phyloP scores from a whole-genome alignment of 2,797 vertebrate species.

The Phoxinus dragarum region DNA sequence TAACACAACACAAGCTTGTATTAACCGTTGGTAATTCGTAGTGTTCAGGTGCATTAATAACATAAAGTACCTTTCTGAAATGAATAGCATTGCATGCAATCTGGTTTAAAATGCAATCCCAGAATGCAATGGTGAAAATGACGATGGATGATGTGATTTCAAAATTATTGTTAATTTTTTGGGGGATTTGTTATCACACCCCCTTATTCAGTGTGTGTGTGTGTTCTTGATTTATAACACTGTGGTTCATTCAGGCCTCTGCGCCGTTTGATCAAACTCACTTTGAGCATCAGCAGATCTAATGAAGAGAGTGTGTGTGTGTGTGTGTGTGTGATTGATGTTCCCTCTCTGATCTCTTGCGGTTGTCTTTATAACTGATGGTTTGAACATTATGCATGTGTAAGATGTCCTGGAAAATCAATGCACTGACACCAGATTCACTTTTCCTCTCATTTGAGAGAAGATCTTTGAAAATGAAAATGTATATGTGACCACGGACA shows the following conservation, averaged over 20 bases:
- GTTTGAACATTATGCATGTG: constrained; percentile 44
- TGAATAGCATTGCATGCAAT: background rate
- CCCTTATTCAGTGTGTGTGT: background rate
- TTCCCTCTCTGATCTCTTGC: background rate
- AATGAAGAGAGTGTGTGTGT: background rate
- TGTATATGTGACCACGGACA: too few relatives aligned
- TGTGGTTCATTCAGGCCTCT: background rate
- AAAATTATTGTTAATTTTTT: background rate
- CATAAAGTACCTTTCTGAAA: background rate
- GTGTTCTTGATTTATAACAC: background rate
- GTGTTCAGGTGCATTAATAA: background rate
- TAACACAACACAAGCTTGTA: background rate
- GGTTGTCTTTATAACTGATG: constrained; percentile 29
- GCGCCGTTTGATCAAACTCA: background rate
- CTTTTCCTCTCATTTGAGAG: background rate
- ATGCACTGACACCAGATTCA: background rate
- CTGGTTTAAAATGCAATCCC: background rate
- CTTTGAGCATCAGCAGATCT: background rate
- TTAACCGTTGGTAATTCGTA: background rate
- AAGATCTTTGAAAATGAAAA: background rate
- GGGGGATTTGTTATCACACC: too few relatives aligned
- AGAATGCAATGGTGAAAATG: background rate
- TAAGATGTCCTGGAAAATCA: background rate
- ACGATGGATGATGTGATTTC: background rate
- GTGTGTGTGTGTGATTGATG: constrained; percentile 10